Evolutionary conservation across 2,888 invertebrate genomes (phyloP).

Genomic region (Eutolmus rufibarbis): DNA sequence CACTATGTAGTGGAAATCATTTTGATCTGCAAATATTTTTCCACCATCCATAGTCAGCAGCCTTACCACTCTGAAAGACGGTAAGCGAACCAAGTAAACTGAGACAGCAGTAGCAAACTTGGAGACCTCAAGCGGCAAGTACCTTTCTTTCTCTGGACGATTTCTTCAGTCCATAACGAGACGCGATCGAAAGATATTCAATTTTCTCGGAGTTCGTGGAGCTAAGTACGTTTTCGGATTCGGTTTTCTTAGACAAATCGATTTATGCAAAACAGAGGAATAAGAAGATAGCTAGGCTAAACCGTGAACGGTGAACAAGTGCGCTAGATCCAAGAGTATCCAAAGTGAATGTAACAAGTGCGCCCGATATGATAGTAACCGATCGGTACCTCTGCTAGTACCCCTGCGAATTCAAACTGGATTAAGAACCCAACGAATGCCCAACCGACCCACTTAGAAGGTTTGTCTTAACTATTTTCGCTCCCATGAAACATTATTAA

Average conservation of each 20-base stretch:
- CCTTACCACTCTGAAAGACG: slow-evolving; percentile 4
- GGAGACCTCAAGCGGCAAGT: slow-evolving; percentile 6
- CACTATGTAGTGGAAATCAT: not conserved
- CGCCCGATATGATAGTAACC: slow-evolving; percentile 10
- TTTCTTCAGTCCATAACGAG: slow-evolving; percentile 39
- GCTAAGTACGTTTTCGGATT: slow-evolving; percentile 3
- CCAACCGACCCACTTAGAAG: not conserved
- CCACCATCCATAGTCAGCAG: not conserved
- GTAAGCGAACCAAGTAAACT: not conserved
- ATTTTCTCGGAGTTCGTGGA: not conserved
- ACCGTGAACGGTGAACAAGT: not conserved
- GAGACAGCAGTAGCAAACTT: not conserved
- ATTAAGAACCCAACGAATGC: slow-evolving; percentile 3
- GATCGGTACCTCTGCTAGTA: not conserved
- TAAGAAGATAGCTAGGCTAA: not conserved
- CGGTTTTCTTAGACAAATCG: slow-evolving; percentile 1
- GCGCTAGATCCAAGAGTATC: not conserved
- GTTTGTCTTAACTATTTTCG: not conserved
- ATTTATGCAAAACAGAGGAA: not conserved
- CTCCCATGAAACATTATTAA: not conserved
- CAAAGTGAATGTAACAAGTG: slow-evolving; percentile 1
- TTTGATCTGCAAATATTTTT: not conserved
- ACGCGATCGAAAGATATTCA: slow-evolving; percentile 33
- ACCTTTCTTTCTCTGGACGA: slow-evolving; percentile 33
- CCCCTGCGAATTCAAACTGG: not conserved